These are phyloP conservation scores for Acanthopleura granulata DNA, from an alignment of 2,888 invertebrate species.

Conservation along the genomic window DNA sequence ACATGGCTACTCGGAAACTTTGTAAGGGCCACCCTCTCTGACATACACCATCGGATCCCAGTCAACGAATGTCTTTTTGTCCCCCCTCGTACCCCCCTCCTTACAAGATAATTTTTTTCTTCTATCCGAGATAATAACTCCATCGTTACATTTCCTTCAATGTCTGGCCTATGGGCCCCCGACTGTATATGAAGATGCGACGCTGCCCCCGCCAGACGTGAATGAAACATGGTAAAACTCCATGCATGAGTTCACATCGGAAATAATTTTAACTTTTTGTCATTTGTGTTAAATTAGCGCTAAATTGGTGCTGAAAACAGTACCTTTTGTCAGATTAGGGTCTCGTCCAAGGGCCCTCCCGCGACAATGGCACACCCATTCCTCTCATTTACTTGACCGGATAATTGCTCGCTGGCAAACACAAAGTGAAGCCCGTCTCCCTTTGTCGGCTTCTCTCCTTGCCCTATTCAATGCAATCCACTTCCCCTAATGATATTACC, in stretches of 20 bases:
- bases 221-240: too few relatives aligned
- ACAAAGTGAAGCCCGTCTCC: conserved; percentile 5
- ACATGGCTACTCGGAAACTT: too few relatives aligned
- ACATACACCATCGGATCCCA: too few relatives aligned
- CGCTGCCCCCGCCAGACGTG: too few relatives aligned
- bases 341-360: not conserved
- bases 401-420: conserved; percentile 13
- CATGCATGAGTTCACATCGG: not conserved
- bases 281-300: conserved; percentile 15
- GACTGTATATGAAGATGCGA: too few relatives aligned
- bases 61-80: too few relatives aligned
- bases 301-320: conserved; percentile 18
- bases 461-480: not conserved
- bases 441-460: not conserved
- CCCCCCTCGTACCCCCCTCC: too few relatives aligned
- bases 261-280: conserved; percentile 15
- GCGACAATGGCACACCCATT: conserved; percentile 6
- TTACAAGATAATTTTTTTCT: not conserved
- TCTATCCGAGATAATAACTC: not conserved
- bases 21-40: too few relatives aligned
- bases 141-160: too few relatives aligned
- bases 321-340: not conserved
- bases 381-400: not conserved
- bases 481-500: conserved; percentile 18
- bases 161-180: too few relatives aligned